Evolutionary conservation across 2,888 invertebrate species (phyloP), one percentile per base, ranked within the genome.

Genomic region (Protonemura montana): DNA sequence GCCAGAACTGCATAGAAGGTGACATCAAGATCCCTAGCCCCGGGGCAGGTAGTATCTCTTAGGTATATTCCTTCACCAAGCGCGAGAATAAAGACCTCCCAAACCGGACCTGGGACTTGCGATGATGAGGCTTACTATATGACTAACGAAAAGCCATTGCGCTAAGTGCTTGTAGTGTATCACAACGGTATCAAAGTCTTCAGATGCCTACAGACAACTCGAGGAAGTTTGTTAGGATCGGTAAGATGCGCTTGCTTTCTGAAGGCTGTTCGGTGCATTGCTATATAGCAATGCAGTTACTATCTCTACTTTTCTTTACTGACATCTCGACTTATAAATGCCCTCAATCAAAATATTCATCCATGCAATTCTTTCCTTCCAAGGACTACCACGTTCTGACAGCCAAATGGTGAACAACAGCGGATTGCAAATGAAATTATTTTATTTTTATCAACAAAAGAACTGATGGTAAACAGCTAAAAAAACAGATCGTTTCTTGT

Each of bases 391-490:
- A 78, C 25, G 28, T 27, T 78, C 28, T 27, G 13, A 25, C 78
- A 78, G 26, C 78, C 26, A n/a, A n/a, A n/a, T n/a, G n/a, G n/a
- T n/a, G n/a, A 78, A n/a, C 78, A 59, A 59, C 59, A 21, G 59
- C 21, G 59, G 59, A 59, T 59, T 3, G 59, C 7, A 26, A 78
- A 27, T 78, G 78, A 78, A 78, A 78, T 78, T 26, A 78, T 78
- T 78, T 78, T 78, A 59, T 78, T 27, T 78, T 78, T 78, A 28
- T 78, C 10, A 78, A 78, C 27, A 78, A 78, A 78, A 78, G 78
- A 78, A 78, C 27, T 27, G 78, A 78, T 10, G 26, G 78, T 82
- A 82, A 82, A 82, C 59, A 82, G 29, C 21, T 35, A 35, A 35
- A 30, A 30, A 82, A 82, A 30, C 26, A 30, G 82, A 26, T 82